Percentiles rank a stretch among this genome's conserved stretches.
phyloP scores from a whole-genome alignment of 1,140 invertebrate genomes.

The Aplysia californica region DNA sequence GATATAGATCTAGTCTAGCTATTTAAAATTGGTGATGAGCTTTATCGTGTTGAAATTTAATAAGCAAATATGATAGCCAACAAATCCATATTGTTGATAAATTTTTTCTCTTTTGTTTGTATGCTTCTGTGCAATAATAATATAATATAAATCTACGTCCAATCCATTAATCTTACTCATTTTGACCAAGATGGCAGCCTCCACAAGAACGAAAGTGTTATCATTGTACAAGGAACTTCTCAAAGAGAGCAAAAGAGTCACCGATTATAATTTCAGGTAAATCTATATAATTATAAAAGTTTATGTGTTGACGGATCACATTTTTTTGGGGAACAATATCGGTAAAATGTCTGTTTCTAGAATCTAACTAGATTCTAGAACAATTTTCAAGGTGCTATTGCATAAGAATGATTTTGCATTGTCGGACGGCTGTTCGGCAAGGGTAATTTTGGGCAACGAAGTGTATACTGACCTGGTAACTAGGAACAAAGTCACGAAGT shows the following conservation, averaged over 20 bases:
- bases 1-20: too few relatives aligned
- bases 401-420: too few relatives aligned
- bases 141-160: slow-evolving; percentile 5
- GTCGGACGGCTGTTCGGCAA: too few relatives aligned
- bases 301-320: neutral
- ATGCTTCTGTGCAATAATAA: too few relatives aligned
- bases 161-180: neutral
- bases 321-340: neutral
- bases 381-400: too few relatives aligned
- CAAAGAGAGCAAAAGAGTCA: slow-evolving; percentile 50
- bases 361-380: neutral
- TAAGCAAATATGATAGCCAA: neutral
- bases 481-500: too few relatives aligned
- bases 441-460: too few relatives aligned
- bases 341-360: neutral
- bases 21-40: neutral
- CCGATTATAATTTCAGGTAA: slow-evolving; percentile 60
- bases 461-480: too few relatives aligned
- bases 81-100: neutral
- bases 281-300: neutral
- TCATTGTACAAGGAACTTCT: slow-evolving; percentile 50
- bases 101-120: neutral
- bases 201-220: slow-evolving; percentile 39
- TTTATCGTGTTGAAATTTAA: neutral
- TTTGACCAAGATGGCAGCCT: slow-evolving; percentile 41